phyloP scores from a whole-genome alignment of 2,797 vertebrate species.

The Selene dorsalis region DNA sequence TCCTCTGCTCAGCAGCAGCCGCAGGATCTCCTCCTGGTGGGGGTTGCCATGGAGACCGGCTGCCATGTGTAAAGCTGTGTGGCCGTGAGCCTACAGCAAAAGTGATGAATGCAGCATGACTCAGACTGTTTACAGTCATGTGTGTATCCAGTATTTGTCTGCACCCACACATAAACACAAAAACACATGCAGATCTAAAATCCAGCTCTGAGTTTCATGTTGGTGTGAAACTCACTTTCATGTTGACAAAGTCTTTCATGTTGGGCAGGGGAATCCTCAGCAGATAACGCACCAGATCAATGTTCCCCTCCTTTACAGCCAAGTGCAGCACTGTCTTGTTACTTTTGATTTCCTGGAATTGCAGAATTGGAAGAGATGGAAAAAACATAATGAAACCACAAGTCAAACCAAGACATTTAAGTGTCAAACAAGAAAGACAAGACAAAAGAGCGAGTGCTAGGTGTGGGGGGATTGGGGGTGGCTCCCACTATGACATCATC shows the following conservation, averaged over 20 bases:
- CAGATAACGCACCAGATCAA: slow-evolving; percentile 87
- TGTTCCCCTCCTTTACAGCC: slow-evolving; percentile 92
- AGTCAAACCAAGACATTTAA: slow-evolving; percentile 27
- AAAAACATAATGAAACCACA: slow-evolving; percentile 61
- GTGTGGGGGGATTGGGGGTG: not conserved
- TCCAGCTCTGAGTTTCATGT: slow-evolving; percentile 26
- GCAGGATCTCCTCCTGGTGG: slow-evolving; percentile 88
- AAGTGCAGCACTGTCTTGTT: slow-evolving; percentile 92
- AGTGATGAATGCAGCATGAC: slow-evolving; percentile 3
- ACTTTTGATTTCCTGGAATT: slow-evolving; percentile 93
- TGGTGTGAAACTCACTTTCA: slow-evolving; percentile 86
- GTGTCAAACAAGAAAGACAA: slow-evolving; percentile 31
- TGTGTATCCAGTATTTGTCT: not conserved
- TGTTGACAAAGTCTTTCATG: slow-evolving; percentile 89
- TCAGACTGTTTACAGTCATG: slow-evolving; percentile 20
- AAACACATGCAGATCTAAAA: slow-evolving; percentile 10
- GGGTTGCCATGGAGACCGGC: slow-evolving; percentile 88
- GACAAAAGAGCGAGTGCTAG: slow-evolving; percentile 11
- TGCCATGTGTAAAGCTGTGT: slow-evolving; percentile 94
- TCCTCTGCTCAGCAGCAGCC: slow-evolving; percentile 85
- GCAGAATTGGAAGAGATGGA: slow-evolving; percentile 34
- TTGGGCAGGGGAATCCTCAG: slow-evolving; percentile 82
- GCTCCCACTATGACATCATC: slow-evolving; percentile 27
- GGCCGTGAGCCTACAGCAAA: slow-evolving; percentile 89
- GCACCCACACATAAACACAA: not conserved